Percentiles rank a stretch among this genome's conserved stretches.
Evolutionary conservation across 2,888 invertebrate species (phyloP).

Genomic region (Xanthorhoe spadicearia): DNA sequence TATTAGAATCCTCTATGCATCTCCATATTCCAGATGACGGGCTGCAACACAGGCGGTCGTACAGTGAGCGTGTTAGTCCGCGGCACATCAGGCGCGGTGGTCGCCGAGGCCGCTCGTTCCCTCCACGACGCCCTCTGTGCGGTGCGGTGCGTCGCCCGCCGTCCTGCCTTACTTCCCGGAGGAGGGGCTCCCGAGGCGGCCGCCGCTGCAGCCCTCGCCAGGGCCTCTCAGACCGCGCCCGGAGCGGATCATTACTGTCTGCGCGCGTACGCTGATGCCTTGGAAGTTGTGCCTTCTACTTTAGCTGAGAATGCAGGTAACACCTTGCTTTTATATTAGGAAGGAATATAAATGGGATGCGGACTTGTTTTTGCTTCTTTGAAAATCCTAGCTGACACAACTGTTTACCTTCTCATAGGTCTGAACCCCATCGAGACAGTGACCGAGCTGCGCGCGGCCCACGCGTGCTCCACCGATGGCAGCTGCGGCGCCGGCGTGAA

Average conservation of each 20-base stretch:
- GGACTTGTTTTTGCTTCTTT: too few species aligned
- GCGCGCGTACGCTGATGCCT: constrained; percentile 96
- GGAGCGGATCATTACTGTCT: constrained; percentile 98
- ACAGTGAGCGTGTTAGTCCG: constrained; percentile 97
- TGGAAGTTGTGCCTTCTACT: constrained; percentile 89
- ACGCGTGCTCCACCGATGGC: constrained; percentile 88
- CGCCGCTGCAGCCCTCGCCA: constrained; percentile 92
- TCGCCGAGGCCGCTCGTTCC: constrained; percentile 96
- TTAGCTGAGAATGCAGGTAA: constrained; percentile 80
- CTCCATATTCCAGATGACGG: constrained; percentile 87
- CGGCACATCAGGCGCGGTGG: constrained; percentile 92
- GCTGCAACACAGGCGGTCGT: constrained; percentile 93
- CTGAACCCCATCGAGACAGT: constrained; percentile 97
- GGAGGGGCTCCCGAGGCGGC: constrained; percentile 99
- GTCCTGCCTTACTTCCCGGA: constrained; percentile 95
- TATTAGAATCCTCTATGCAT: background rate
- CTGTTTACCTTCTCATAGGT: constrained; percentile 80
- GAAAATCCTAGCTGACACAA: too few species aligned
- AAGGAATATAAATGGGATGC: background rate
- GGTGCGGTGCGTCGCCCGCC: constrained; percentile 97
- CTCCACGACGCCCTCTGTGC: constrained; percentile 96
- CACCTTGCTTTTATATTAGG: background rate
- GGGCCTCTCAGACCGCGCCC: constrained; percentile 91
- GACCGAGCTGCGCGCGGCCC: constrained; percentile 97
- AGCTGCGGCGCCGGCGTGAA: constrained; percentile 97